Evolutionary conservation across 1,140 invertebrate genomes (phyloP).

Genomic region (Andricus grossulariae): DNA sequence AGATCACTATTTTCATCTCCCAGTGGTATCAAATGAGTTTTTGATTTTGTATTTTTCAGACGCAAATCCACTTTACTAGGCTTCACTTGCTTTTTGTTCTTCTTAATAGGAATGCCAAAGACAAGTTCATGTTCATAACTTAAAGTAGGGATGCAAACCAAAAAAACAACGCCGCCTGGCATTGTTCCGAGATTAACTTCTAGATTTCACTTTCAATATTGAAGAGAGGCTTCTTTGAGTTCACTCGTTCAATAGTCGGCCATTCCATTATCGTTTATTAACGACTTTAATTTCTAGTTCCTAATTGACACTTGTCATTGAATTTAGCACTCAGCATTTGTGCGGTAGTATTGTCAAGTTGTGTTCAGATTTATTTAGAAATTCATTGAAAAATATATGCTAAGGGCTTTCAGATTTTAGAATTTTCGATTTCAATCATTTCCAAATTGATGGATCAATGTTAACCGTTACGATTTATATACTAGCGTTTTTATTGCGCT

Average conservation of each 20-base stretch:
- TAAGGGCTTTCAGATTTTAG: no score
- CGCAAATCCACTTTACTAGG: conserved; percentile 62
- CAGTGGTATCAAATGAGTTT: conserved; percentile 56
- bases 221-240: neutral
- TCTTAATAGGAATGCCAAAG: conserved; percentile 68
- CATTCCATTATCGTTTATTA: conserved; percentile 13
- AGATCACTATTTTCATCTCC: conserved; percentile 51
- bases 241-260: neutral
- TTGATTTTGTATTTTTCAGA: conserved; percentile 60
- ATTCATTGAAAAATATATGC: no score
- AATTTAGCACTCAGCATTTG: no score
- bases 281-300: neutral
- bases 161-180: conserved; percentile 77
- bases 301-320: neutral
- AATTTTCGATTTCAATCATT: no score
- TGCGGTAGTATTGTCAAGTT: no score
- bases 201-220: neutral
- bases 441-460: no score
- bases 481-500: no score
- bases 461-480: no score
- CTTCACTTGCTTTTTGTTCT: conserved; percentile 55
- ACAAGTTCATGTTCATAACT: conserved; percentile 77
- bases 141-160: conserved; percentile 79
- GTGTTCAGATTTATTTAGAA: no score
- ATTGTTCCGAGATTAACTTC: conserved; percentile 52